These are phyloP conservation scores for Drosophila putrida DNA, from an alignment of 2,888 invertebrate genomes.

Conservation along the genomic window DNA sequence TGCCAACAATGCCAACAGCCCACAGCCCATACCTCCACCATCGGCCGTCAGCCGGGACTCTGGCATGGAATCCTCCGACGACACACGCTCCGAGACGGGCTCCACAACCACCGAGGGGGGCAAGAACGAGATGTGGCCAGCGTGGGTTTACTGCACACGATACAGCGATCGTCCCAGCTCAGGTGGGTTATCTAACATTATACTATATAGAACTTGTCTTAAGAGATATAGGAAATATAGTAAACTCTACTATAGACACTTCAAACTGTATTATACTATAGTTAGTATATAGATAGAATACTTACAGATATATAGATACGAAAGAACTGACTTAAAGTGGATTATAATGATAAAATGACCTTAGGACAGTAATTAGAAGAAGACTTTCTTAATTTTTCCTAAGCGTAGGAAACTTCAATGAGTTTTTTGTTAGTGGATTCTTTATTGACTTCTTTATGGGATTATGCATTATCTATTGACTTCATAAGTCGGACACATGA, in stretches of 20 bases:
- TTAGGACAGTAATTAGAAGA: not conserved
- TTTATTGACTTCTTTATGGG: not conserved
- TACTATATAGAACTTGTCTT: not conserved
- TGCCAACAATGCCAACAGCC: conserved; percentile 78
- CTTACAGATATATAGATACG: too few species aligned
- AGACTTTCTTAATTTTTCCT: too few species aligned
- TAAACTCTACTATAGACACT: too few species aligned
- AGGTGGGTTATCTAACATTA: conserved; percentile 87
- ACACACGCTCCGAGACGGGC: conserved; percentile 85
- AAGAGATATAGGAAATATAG: not conserved
- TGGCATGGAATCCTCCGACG: conserved; percentile 85
- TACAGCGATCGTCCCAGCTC: conserved; percentile 96
- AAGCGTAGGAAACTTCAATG: not conserved
- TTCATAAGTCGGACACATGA: conserved; percentile 23
- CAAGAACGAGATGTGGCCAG: conserved; percentile 91
- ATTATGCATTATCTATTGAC: conserved; percentile 7
- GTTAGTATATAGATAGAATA: too few species aligned
- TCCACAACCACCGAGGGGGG: conserved; percentile 85
- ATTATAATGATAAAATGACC: too few species aligned
- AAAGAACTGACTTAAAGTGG: too few species aligned
- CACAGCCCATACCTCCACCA: conserved; percentile 84
- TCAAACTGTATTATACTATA: too few species aligned
- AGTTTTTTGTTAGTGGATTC: not conserved
- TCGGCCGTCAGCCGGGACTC: conserved; percentile 85
- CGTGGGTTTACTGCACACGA: conserved; percentile 99